phyloP scores from a whole-genome alignment of 2,888 invertebrate genomes.

The Agrotis clavis region DNA sequence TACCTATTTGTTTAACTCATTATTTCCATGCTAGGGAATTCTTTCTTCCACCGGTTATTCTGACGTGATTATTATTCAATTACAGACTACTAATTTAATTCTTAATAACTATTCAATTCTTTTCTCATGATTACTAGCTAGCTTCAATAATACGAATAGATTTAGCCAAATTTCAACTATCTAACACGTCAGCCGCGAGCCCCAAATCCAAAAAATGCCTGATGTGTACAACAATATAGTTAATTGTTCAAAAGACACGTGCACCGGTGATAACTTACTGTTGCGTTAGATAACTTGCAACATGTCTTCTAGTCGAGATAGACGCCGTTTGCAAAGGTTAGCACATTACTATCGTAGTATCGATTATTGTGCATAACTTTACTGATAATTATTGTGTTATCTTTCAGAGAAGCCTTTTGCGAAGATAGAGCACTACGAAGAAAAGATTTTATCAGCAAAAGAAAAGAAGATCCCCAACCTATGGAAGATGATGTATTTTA shows the following conservation, averaged over 20 bases:
- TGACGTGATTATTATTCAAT: too few relatives aligned
- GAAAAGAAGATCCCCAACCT: background rate
- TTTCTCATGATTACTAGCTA: too few relatives aligned
- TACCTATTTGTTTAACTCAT: too few relatives aligned
- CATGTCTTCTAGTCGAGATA: slow-evolving; percentile 43
- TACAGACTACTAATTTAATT: too few relatives aligned
- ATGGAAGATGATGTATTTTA: background rate
- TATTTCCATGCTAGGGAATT: too few relatives aligned
- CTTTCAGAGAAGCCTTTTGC: slow-evolving; percentile 1
- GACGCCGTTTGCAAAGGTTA: slow-evolving; percentile 38
- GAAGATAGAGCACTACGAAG: background rate
- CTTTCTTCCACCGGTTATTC: too few relatives aligned
- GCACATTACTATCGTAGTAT: slow-evolving; percentile 12
- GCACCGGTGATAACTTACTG: slow-evolving; percentile 34
- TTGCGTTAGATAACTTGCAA: slow-evolving; percentile 35
- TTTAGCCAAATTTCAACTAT: too few relatives aligned
- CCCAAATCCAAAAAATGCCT: slow-evolving; percentile 2
- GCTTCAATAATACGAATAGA: too few relatives aligned
- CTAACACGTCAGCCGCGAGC: background rate
- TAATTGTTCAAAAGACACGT: slow-evolving; percentile 50
- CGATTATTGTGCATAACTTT: slow-evolving; percentile 45
- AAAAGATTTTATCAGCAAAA: background rate
- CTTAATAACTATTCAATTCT: too few relatives aligned
- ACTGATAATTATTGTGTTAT: slow-evolving; percentile 19
- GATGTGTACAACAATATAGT: slow-evolving; percentile 28